These are phyloP conservation scores for Dromius quadrimaculatus DNA, from an alignment of 2,888 invertebrate genomes.

Conservation along the genomic window DNA sequence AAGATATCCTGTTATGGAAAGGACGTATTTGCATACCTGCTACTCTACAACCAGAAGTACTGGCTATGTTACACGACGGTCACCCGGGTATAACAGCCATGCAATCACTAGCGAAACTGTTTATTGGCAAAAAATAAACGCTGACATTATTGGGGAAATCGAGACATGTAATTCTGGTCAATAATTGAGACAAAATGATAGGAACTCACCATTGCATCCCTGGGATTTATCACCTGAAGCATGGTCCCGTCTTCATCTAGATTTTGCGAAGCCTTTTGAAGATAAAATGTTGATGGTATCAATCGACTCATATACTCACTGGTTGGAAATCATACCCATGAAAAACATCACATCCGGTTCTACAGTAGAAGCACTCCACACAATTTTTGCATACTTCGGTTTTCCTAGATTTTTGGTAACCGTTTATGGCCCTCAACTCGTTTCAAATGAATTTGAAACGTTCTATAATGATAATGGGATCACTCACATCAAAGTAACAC, in stretches of 20 bases:
- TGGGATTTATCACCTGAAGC: background rate
- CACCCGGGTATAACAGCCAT: too few species aligned
- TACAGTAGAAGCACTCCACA: background rate
- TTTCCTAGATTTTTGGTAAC: background rate
- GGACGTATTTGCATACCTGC: too few species aligned
- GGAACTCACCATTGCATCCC: background rate
- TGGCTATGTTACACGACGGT: too few species aligned
- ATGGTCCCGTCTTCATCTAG: background rate
- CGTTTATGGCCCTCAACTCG: background rate
- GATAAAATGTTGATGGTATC: background rate
- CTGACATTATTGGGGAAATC: background rate
- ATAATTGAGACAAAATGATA: background rate
- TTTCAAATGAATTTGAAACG: background rate
- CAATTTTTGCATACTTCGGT: background rate
- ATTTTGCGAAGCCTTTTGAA: background rate
- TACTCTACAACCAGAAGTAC: too few species aligned
- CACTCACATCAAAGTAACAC: background rate
- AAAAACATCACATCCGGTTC: background rate
- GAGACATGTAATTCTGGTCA: background rate
- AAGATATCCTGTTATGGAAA: too few species aligned
- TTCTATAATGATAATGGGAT: background rate
- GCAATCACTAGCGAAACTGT: background rate
- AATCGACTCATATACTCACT: background rate
- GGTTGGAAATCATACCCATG: background rate
- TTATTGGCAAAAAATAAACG: background rate